These are phyloP conservation scores for Spinus pinus DNA, from an alignment of 2,797 vertebrate species.

Conservation along the genomic window DNA sequence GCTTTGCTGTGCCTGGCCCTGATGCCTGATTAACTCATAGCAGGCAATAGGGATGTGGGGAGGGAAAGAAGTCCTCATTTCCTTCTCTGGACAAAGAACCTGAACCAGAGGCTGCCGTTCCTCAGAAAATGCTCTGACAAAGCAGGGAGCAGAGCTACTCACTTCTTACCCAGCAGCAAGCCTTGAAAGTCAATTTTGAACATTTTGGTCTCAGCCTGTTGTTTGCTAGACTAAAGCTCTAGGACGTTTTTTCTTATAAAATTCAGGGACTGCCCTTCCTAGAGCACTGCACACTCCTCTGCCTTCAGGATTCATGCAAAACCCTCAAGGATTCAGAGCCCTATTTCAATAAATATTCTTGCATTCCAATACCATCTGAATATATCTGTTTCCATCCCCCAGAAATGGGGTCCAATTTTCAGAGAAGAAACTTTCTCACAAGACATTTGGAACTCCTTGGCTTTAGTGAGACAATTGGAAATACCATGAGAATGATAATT, in stretches of 20 bases:
- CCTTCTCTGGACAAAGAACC: neutral
- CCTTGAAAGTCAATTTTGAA: neutral
- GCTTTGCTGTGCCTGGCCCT: neutral
- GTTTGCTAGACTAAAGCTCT: neutral
- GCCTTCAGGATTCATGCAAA: neutral
- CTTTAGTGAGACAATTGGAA: slow-evolving; percentile 25
- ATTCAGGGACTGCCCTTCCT: neutral
- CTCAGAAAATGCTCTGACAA: neutral
- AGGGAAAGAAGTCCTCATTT: neutral
- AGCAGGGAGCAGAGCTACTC: neutral
- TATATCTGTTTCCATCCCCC: neutral
- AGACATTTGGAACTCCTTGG: slow-evolving; percentile 16
- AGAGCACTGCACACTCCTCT: neutral
- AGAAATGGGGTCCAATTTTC: neutral
- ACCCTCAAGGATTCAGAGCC: neutral
- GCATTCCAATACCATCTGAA: neutral
- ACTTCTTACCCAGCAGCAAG: neutral
- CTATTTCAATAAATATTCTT: neutral
- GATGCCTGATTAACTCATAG: neutral
- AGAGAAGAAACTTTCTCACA: slow-evolving; percentile 24
- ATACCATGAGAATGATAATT: slow-evolving; percentile 30
- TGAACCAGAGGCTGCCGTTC: neutral
- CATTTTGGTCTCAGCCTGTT: neutral
- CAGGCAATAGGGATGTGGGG: neutral
- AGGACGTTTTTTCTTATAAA: neutral